A percentile compares a stretch with the other conserved stretches of the same genome.
Conservation (phyloP, 2,888 invertebrate species). For the Agonopterix heracliana region DNA sequence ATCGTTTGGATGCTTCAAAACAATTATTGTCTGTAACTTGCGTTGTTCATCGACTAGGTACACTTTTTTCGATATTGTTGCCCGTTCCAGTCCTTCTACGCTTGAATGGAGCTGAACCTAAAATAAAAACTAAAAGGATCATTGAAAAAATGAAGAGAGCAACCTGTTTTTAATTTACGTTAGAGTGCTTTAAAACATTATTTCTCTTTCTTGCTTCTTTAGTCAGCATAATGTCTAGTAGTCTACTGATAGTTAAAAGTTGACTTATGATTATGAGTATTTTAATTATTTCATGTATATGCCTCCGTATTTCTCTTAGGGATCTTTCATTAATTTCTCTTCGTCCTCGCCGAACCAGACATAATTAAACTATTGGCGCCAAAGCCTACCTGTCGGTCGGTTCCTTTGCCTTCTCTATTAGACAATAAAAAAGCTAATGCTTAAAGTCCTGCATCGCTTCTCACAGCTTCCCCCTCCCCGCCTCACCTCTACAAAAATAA, state of each 20-base stretch:
- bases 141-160: constrained; percentile 30
- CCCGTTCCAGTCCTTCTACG: constrained; percentile 17
- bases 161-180: constrained; percentile 21
- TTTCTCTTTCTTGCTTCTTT: background rate
- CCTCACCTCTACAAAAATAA: constrained; percentile 50
- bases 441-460: constrained; percentile 61
- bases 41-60: too few species aligned
- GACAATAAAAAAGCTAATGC: constrained; percentile 72
- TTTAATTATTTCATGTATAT: too few species aligned
- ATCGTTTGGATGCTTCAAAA: too few species aligned
- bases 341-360: constrained; percentile 52
- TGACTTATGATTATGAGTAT: too few species aligned
- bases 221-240: background rate
- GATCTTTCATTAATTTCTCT: constrained; percentile 39
- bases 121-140: constrained; percentile 29
- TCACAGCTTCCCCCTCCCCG: constrained; percentile 52
- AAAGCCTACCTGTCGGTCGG: constrained; percentile 66
- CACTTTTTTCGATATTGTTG: too few species aligned
- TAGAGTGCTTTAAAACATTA: background rate
- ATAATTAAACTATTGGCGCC: constrained; percentile 69
- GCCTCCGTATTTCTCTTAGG: too few species aligned
- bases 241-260: too few species aligned
- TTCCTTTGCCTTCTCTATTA: constrained; percentile 67
- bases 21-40: too few species aligned
- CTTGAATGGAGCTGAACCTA: constrained; percentile 33